Conservation (phyloP, 2,797 vertebrate species). For the Rhadinocentrus ornatus region DNA sequence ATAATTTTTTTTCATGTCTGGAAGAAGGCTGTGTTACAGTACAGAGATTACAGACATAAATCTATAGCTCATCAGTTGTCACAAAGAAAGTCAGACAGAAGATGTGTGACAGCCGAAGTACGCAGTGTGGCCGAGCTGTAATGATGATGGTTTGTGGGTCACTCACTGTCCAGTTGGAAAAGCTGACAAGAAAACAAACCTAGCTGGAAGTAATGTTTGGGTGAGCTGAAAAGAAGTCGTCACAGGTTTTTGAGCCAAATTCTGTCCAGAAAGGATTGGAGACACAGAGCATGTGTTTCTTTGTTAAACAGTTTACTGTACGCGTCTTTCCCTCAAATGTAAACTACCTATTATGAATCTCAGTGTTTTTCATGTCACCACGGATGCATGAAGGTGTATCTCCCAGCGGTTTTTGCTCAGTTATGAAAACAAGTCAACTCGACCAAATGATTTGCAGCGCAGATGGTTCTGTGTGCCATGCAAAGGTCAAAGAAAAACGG, state of each 20-base stretch:
- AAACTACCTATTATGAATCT: slow-evolving; percentile 46
- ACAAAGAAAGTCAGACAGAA: slow-evolving; percentile 25
- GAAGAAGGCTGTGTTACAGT: background rate
- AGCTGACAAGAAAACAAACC: slow-evolving; percentile 49
- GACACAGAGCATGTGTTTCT: slow-evolving; percentile 32
- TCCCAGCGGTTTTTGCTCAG: slow-evolving; percentile 15
- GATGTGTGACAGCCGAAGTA: slow-evolving; percentile 17
- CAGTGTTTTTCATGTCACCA: slow-evolving; percentile 29
- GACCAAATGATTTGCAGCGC: slow-evolving; percentile 10
- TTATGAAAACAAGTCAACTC: slow-evolving; percentile 24
- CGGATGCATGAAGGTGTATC: slow-evolving; percentile 24
- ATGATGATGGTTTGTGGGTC: slow-evolving; percentile 55
- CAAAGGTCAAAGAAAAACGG: slow-evolving; percentile 50
- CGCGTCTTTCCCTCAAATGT: slow-evolving; percentile 46
- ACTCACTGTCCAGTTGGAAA: slow-evolving; percentile 45
- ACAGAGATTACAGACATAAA: background rate
- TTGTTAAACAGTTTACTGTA: slow-evolving; percentile 68
- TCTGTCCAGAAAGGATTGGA: slow-evolving; percentile 22
- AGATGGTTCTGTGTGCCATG: slow-evolving; percentile 33
- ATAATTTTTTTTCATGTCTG: background rate
- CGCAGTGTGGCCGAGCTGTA: slow-evolving; percentile 26
- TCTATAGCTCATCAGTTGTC: background rate
- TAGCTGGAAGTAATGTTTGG: slow-evolving; percentile 54
- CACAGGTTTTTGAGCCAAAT: slow-evolving; percentile 42
- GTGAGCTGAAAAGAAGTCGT: slow-evolving; percentile 43